Evolutionary conservation across 2,888 invertebrate genomes (phyloP), one percentile per base, ranked within the genome.

Genomic region (Xestoiulus laeticollis): DNA sequence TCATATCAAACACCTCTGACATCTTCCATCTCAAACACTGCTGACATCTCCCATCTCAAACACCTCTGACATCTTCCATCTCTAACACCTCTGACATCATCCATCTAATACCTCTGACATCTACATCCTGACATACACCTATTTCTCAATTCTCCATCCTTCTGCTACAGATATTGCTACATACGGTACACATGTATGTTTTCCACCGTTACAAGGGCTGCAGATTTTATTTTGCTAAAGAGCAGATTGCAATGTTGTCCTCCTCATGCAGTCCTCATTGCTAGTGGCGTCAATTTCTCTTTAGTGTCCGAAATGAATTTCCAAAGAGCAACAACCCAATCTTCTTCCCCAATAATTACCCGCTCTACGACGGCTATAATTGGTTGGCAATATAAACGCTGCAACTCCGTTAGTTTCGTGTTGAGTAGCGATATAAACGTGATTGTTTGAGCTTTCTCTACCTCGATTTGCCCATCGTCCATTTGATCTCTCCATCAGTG

Each of bases 281-380:
- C 33, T 38, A 38, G 33, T 38, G 4, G 33, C 19, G 53, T 53
- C 53, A 19, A 19, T 53, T 53, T 53, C 16, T 53, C 53, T 53
- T 53, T 53, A 53, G 53, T 53, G 53, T 53, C 53, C 53, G 16
- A 19, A 19, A 19, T 19, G 53, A 53, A 53, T 53, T 16, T 53
- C 19, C 19, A 53, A n/a, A 16, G 53, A 53, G 53, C 53, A 53
- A 53, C 53, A 19, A 53, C 53, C 53, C 53, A 53, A 53, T 59
- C 59, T 59, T 59, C 59, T 59, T 59, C 59, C 59, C 59, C 59
- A 59, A 59, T 59, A 59, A 59, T 59, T 59, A 59, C 59, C 59
- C 59, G 59, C 59, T 59, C 59, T 22, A 59, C 59, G 59, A n/a
- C 1, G n/a, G 22, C 22, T 59, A 59, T 59, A 59, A 59, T 59